Evolutionary conservation across 1,140 invertebrate species (phyloP), one percentile per base, ranked within the genome.

Genomic region (Acromyrmex charruanus): DNA sequence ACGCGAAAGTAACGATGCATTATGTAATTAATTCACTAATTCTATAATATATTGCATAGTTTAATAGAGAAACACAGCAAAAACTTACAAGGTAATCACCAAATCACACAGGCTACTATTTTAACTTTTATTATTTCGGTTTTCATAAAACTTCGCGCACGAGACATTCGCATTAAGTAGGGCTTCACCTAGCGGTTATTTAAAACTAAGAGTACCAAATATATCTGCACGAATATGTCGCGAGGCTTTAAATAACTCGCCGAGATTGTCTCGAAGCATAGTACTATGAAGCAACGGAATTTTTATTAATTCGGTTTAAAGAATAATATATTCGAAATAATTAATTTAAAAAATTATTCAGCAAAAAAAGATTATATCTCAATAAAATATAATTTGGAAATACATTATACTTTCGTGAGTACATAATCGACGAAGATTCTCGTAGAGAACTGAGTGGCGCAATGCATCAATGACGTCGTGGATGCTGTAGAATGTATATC

Each of bases 181-280:
- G 51, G 66, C 77, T 90, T 72, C 49, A 55, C 71, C 81, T 85
- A 89, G 49, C 81, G 58, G 84, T 88, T 90, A 91, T 90, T 90
- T 90, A 88, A 91, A 91, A 90, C 84, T 77, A 63, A 51, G n/a
- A 65, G 68, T 79, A 74, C 63, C 77, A 66, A 88, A 90, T 90
- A 88, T 88, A 88, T 91, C 69, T 71, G 49, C 18, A 14, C 65
- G 59, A 51, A 44, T 90, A 86, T 88, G 69, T 90, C 80, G 88
- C 63, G 81, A 53, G 4, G 77, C 87, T 91, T 91, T 91, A 91
- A 91, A 91, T 90, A 90, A 69, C 88, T 86, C 77, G 39, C 25
- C 65, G 69, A 72, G 88, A 90, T 79, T 84, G 49, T 59, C 51
- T 75, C 80, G 18, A 49, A 74, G 39, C 10, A 28, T 44, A 71